A percentile compares a stretch with the other conserved stretches of the same genome.
These are phyloP conservation scores for Camptogramma bilineatum DNA, from an alignment of 2,888 invertebrate species.

Conservation along the genomic window DNA sequence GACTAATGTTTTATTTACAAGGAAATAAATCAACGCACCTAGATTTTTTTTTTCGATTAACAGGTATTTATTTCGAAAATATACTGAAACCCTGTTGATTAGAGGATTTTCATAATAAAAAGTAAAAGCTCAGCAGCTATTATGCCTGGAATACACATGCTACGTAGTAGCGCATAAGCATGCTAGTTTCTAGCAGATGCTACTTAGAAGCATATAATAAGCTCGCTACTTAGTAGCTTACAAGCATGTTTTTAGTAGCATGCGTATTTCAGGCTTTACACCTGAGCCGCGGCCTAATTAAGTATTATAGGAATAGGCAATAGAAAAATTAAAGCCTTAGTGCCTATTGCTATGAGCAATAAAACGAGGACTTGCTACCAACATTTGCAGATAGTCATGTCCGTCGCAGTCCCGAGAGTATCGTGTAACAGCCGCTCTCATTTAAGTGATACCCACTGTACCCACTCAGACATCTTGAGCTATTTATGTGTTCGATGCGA, in stretches of 20 bases:
- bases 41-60: neutral
- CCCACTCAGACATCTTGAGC: conserved; percentile 43
- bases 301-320: too few relatives aligned
- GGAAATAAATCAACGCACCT: neutral
- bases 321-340: neutral
- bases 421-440: conserved; percentile 53
- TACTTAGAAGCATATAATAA: too few relatives aligned
- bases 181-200: too few relatives aligned
- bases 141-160: too few relatives aligned
- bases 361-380: conserved; percentile 28
- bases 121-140: too few relatives aligned
- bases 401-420: conserved; percentile 46
- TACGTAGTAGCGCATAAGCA: too few relatives aligned
- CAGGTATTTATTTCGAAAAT: neutral
- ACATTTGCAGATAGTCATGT: conserved; percentile 42
- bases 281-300: too few relatives aligned
- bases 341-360: neutral
- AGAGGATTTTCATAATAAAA: too few relatives aligned
- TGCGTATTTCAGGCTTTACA: too few relatives aligned
- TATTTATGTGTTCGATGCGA: conserved; percentile 51
- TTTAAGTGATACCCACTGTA: conserved; percentile 48
- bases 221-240: too few relatives aligned
- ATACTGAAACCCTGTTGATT: neutral
- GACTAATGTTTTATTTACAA: neutral
- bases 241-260: too few relatives aligned